Base-by-base conservation (phyloP, 2,113 vertebrate species). In the Brienomyrus brachyistius region DNA sequence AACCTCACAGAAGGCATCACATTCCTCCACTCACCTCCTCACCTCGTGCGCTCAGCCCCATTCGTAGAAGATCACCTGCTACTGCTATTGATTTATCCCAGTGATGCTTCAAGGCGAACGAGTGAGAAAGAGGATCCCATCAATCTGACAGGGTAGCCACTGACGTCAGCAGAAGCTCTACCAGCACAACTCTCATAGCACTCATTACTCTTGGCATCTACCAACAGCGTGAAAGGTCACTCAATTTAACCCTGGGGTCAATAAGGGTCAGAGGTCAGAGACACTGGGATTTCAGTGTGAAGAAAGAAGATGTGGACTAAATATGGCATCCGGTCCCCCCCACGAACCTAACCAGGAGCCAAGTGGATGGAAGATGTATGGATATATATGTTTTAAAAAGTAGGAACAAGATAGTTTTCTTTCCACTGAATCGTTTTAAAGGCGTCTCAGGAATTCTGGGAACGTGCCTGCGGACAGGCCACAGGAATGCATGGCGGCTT, bases 401-500 rank as follows among this genome's bases (percentile, higher is more conserved):
- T n/a, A 77, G 87, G 90, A 92, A 92, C 88, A 77, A 86, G 89
- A 48, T 85, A 10, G 40, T 45, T 87, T 47, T 86, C 92, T 91
- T 92, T 93, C 90, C 92, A 92, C 87, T 93, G 83, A 89, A 86
- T 88, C 74, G 74, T 90, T 92, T 91, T 66, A 89, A 91, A 91
- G 90, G 85, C 91, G 88, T 92, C 92, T 88, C 90, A 92, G 90
- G 91, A 92, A 93, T 93, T 91, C 90, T 88, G 87, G 90, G 90
- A 92, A 89, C 91, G 91, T 91, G 93, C 91, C 91, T 91, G 91
- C 54, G 87, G 92, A 91, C 89, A 89, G 88, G 89, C 93, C 93
- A 92, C 93, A 93, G 91, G 92, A 93, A 93, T 93, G 91, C 52
- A 77, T 82, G 88, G 90, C 91, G 56, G 91, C 90, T 88, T 91